Evolutionary conservation across 2,888 invertebrate genomes (phyloP).

Genomic region (Lycocerus yunnanus): DNA sequence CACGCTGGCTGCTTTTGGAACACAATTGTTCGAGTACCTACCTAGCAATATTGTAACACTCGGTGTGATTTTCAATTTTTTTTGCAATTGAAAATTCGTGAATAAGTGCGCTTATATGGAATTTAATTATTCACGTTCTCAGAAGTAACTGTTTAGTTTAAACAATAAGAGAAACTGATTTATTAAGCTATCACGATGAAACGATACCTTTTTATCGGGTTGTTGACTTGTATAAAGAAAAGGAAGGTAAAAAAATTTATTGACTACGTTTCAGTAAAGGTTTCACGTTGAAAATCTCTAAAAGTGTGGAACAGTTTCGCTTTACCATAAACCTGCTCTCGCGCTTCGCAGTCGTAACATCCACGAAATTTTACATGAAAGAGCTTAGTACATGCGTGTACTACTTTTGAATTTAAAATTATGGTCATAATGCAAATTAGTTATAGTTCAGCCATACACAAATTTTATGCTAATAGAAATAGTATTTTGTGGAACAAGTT

Average conservation of each 20-base stretch:
- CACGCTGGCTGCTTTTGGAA: not conserved
- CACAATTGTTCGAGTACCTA: too few species aligned
- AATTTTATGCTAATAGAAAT: not conserved
- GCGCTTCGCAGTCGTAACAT: not conserved
- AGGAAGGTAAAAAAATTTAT: not conserved
- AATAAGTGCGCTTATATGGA: not conserved
- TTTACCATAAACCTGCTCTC: too few species aligned
- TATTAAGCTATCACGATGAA: not conserved
- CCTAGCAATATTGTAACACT: not conserved
- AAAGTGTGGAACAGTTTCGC: too few species aligned
- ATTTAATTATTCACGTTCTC: not conserved
- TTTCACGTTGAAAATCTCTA: too few species aligned
- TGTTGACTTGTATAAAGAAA: not conserved
- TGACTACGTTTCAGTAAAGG: too few species aligned
- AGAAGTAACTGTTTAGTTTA: not conserved
- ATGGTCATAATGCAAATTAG: not conserved
- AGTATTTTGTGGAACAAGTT: not conserved
- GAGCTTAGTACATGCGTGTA: not conserved
- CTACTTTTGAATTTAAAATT: not conserved
- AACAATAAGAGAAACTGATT: constrained; percentile 3
- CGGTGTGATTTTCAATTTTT: not conserved
- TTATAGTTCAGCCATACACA: not conserved
- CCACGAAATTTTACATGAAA: too few species aligned
- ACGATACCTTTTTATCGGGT: not conserved
- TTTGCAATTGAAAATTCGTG: not conserved